phyloP scores from a whole-genome alignment of 2,797 vertebrate species.

The Schizothorax lantsangensis region DNA sequence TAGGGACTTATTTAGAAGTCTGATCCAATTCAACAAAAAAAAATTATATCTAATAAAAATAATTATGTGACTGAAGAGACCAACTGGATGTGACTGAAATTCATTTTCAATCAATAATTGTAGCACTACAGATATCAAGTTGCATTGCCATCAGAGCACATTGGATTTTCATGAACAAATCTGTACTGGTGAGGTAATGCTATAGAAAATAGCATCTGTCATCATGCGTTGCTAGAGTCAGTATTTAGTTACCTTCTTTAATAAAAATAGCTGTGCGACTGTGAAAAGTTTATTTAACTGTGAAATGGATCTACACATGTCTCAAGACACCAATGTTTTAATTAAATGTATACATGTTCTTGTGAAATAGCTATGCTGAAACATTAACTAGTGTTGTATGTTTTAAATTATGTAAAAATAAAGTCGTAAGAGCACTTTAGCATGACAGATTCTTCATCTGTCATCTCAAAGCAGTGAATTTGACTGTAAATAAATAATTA shows the following conservation, averaged over 20 bases:
- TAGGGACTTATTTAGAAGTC: conserved; percentile 8
- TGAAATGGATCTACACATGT: conserved; percentile 19
- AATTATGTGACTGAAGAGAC: neutral
- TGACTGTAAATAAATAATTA: neutral
- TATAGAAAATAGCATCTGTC: conserved; percentile 53
- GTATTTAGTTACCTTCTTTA: conserved; percentile 44
- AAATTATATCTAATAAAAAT: conserved; percentile 25
- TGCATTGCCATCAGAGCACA: conserved; percentile 14
- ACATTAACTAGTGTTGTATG: neutral
- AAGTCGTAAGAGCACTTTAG: neutral
- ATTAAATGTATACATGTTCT: neutral
- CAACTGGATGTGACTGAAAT: neutral
- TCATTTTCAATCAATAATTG: neutral
- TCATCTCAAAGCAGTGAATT: neutral
- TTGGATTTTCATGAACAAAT: conserved; percentile 25
- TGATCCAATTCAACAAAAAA: conserved; percentile 9
- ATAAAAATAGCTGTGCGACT: conserved; percentile 33
- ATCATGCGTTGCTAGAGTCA: conserved; percentile 24
- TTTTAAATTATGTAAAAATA: neutral
- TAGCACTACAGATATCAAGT: neutral
- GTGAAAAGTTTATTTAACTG: conserved; percentile 22
- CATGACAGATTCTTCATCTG: neutral
- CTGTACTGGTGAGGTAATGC: conserved; percentile 36
- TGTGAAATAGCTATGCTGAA: neutral
- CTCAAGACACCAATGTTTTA: neutral